Base-by-base conservation (phyloP, 2,888 invertebrate genomes). In the Brenthis daphne region DNA sequence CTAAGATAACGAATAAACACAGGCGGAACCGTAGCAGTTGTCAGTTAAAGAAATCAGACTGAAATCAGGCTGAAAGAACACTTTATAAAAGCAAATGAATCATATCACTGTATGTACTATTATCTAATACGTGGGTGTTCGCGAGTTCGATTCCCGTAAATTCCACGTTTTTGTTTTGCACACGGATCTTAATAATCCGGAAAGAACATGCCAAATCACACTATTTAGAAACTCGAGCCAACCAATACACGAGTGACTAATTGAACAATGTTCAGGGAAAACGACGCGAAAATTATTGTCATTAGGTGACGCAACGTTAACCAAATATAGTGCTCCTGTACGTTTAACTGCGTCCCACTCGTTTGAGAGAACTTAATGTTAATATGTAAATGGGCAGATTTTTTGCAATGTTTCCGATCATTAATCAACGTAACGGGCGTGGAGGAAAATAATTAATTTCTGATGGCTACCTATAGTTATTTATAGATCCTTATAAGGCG, bases 221-320 rank as follows among this genome's bases (percentile, higher is more conserved):
- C n/a, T 50, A 50, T 60, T 50, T 5, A n/a, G 51, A 47, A 12
- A 11, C 16, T 12, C 50, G 60, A 57, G 57, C 53, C 57, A 51
- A 48, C 50, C 50, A 37, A 61, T 29, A 64, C 43, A 65, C 4
- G 29, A 14, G 57, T 71, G 69, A 69, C 67, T 69, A 67, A 69
- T 68, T 57, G 50, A 24, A 29, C 54, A 24, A 55, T 65, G 57
- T 69, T 67, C 63, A n/a, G 54, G 57, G 57, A 70, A 68, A 73
- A 73, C 61, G 64, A 68, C 60, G 53, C 66, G 29, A 67, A 71
- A 74, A 71, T 71, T 50, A 73, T 70, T 73, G 68, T 72, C 70
- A 77, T 69, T 64, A 69, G 69, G 63, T 77, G 77, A 76, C 76
- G 77, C 67, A 67, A 71, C 20, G 54, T n/a, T 14, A 43, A 50